Conservation (phyloP, 2,888 invertebrate species). For the Subacronicta megacephala region DNA sequence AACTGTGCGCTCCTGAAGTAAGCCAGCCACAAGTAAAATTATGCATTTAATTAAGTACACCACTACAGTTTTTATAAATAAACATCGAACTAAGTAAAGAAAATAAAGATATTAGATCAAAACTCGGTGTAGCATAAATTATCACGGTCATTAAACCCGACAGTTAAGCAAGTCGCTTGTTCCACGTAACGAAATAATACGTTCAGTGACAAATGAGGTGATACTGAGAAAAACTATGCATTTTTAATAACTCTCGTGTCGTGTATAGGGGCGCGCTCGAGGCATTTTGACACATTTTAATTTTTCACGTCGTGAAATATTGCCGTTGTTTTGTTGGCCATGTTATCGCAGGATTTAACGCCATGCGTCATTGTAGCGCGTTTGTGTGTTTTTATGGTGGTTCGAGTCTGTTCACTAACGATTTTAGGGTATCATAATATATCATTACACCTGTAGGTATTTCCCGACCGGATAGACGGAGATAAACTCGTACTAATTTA, state of each 20-base stretch:
- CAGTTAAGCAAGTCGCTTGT: slow-evolving; percentile 17
- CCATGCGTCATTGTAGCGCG: slow-evolving; percentile 26
- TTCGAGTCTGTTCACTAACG: slow-evolving; percentile 3
- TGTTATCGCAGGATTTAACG: slow-evolving; percentile 49
- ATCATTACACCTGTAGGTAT: no score
- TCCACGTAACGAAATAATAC: slow-evolving; percentile 29
- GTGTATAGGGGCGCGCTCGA: slow-evolving; percentile 14
- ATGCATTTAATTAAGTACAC: no score
- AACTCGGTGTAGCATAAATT: slow-evolving; percentile 4
- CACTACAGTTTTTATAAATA: no score
- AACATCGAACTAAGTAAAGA: no score
- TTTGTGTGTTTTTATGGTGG: slow-evolving; percentile 39
- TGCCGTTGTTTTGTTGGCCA: slow-evolving; percentile 43
- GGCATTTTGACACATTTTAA: slow-evolving; percentile 47
- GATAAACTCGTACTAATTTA: no score
- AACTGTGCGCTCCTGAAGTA: no score
- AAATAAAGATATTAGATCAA: no score
- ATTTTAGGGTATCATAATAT: no score
- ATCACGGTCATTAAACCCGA: slow-evolving; percentile 14
- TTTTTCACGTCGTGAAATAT: slow-evolving; percentile 46
- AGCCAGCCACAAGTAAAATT: no score
- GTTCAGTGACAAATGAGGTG: slow-evolving; percentile 25
- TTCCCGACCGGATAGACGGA: no score
- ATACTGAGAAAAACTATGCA: slow-evolving; percentile 42
- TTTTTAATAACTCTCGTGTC: slow-evolving; percentile 33